phyloP scores from a whole-genome alignment of 1,140 invertebrate genomes.

The Coenobita brevimanus region DNA sequence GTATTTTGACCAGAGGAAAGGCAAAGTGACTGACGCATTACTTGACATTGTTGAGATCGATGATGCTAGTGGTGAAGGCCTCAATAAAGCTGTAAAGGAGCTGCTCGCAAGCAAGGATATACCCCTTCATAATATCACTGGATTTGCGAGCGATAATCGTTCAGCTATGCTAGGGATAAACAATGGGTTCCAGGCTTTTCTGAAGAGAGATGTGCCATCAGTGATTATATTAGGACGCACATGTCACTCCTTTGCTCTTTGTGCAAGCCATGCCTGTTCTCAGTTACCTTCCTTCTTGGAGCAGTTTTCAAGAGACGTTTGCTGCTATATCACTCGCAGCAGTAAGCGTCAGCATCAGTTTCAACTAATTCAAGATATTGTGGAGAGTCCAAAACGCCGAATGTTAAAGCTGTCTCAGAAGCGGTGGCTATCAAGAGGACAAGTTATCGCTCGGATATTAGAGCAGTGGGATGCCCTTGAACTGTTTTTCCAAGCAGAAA shows the following conservation, averaged over 20 bases:
- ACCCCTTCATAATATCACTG: slow-evolving; percentile 62
- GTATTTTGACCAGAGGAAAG: background rate
- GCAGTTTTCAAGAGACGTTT: slow-evolving; percentile 11
- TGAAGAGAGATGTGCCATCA: slow-evolving; percentile 20
- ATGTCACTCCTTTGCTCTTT: slow-evolving; percentile 59
- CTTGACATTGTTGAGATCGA: slow-evolving; percentile 45
- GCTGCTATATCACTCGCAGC: slow-evolving; percentile 6
- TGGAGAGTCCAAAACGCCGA: slow-evolving; percentile 18
- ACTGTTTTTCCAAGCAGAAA: slow-evolving; percentile 19
- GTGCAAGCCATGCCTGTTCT: slow-evolving; percentile 41
- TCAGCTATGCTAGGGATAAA: slow-evolving; percentile 38
- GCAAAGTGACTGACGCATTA: slow-evolving; percentile 16
- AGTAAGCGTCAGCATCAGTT: slow-evolving; percentile 17
- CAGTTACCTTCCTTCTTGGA: slow-evolving; percentile 2
- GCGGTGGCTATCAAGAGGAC: slow-evolving; percentile 7
- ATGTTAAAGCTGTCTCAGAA: slow-evolving; percentile 30
- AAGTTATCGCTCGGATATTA: slow-evolving; percentile 6
- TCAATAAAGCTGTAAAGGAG: slow-evolving; percentile 25
- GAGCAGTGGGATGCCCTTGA: slow-evolving; percentile 16
- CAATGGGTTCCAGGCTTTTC: slow-evolving; percentile 33
- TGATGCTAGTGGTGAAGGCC: slow-evolving; percentile 29
- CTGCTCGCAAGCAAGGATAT: slow-evolving; percentile 41
- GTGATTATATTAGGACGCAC: slow-evolving; percentile 53
- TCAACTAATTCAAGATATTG: slow-evolving; percentile 27
- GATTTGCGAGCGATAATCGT: slow-evolving; percentile 48